A percentile compares a stretch with the other conserved stretches of the same genome.
phyloP scores from a whole-genome alignment of 2,113 vertebrate species.

The Zapornia atra region DNA sequence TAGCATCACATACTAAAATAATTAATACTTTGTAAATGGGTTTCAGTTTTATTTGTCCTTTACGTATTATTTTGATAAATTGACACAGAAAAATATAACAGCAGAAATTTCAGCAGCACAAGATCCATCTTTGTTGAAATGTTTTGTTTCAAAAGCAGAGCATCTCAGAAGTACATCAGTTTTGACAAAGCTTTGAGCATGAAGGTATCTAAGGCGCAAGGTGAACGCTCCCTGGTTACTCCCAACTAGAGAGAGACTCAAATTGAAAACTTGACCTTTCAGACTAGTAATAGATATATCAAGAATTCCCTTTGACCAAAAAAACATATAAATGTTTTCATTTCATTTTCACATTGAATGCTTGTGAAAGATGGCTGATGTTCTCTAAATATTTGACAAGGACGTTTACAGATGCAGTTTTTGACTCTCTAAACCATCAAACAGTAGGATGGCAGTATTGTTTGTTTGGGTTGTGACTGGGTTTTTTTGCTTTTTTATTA shows the following conservation, averaged over 20 bases:
- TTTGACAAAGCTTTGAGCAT: neutral
- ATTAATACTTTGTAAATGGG: neutral
- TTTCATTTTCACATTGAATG: neutral
- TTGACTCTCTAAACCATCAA: neutral
- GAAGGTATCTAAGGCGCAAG: neutral
- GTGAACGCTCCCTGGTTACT: neutral
- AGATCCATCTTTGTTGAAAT: neutral
- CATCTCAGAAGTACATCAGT: neutral
- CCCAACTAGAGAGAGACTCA: neutral
- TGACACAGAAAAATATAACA: neutral
- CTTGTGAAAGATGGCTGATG: neutral
- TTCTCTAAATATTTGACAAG: neutral
- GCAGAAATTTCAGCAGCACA: neutral
- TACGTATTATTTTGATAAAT: neutral
- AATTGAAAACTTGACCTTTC: conserved; percentile 15
- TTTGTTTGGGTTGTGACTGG: neutral
- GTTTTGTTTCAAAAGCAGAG: neutral
- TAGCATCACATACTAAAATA: neutral
- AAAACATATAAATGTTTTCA: neutral
- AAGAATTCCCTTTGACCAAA: neutral
- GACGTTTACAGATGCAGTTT: neutral
- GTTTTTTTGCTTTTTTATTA: neutral
- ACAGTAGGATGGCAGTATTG: neutral
- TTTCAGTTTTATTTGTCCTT: neutral
- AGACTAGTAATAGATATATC: neutral